Conservation (phyloP, 2,113 vertebrate species). For the Hyla sarda region DNA sequence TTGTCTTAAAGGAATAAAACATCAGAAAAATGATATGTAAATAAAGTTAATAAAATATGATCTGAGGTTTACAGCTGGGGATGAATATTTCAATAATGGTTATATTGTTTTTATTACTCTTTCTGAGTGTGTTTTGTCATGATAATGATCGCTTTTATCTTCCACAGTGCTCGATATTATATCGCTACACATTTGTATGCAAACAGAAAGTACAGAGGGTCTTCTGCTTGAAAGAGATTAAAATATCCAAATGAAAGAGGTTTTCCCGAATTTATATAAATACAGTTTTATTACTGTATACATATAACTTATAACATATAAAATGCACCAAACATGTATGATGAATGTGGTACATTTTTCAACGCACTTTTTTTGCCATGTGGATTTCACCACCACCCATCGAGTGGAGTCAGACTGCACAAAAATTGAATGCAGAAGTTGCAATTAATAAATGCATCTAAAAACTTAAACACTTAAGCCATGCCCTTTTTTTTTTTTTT, state of each 20-base stretch:
- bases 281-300: too few species aligned
- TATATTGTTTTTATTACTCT: not conserved
- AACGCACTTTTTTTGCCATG: too few species aligned
- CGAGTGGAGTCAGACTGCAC: too few species aligned
- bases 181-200: not conserved
- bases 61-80: not conserved
- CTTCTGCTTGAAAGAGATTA: not conserved
- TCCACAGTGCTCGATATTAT: not conserved
- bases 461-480: too few species aligned
- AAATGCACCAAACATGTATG: too few species aligned
- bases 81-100: not conserved
- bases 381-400: too few species aligned
- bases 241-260: not conserved
- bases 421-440: too few species aligned
- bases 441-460: too few species aligned
- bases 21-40: slow-evolving; percentile 10
- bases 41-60: not conserved
- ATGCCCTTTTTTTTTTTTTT: too few species aligned
- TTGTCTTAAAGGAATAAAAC: not conserved
- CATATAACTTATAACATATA: too few species aligned
- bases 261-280: too few species aligned
- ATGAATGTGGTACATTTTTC: too few species aligned
- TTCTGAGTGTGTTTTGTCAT: not conserved
- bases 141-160: not conserved
- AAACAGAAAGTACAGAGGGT: not conserved